phyloP scores from a whole-genome alignment of 1,140 invertebrate species.

The Ceratina japonica region DNA sequence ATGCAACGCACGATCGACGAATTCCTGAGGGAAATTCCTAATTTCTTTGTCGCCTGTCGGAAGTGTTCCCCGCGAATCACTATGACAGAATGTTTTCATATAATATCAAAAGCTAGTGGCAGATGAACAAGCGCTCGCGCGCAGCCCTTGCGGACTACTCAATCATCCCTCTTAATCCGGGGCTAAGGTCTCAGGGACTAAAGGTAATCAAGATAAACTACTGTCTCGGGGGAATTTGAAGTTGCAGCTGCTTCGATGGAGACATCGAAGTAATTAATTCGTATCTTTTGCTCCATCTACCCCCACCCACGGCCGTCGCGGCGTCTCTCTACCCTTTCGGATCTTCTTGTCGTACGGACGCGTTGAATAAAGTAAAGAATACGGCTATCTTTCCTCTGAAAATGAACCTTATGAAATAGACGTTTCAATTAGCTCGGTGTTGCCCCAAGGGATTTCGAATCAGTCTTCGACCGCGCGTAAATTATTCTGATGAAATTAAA shows the following conservation, averaged over 20 bases:
- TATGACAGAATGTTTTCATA: constrained; percentile 65
- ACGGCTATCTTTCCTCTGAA: constrained; percentile 51
- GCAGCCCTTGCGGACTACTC: constrained; percentile 63
- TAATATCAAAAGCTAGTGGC: constrained; percentile 54
- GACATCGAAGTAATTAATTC: constrained; percentile 68
- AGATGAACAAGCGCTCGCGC: constrained; percentile 17
- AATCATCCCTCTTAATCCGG: constrained; percentile 66
- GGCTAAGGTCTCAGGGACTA: constrained; percentile 65
- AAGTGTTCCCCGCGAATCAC: constrained; percentile 51
- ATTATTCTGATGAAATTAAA: constrained; percentile 45
- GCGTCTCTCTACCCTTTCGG: background rate
- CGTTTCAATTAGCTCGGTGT: constrained; percentile 58
- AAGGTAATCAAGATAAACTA: constrained; percentile 68
- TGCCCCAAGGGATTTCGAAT: constrained; percentile 29
- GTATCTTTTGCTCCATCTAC: constrained; percentile 50
- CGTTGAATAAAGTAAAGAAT: constrained; percentile 44
- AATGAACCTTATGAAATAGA: constrained; percentile 56
- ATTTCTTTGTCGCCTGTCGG: constrained; percentile 19
- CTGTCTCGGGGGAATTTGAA: constrained; percentile 63
- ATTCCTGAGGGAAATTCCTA: constrained; percentile 20
- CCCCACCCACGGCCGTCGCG: too few relatives aligned
- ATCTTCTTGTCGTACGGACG: constrained; percentile 44
- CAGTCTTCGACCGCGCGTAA: background rate
- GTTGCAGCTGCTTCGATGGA: constrained; percentile 56
- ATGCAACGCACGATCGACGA: constrained; percentile 8